Base-by-base conservation (phyloP, 1,140 invertebrate species). In the Hylaeus anthracinus region DNA sequence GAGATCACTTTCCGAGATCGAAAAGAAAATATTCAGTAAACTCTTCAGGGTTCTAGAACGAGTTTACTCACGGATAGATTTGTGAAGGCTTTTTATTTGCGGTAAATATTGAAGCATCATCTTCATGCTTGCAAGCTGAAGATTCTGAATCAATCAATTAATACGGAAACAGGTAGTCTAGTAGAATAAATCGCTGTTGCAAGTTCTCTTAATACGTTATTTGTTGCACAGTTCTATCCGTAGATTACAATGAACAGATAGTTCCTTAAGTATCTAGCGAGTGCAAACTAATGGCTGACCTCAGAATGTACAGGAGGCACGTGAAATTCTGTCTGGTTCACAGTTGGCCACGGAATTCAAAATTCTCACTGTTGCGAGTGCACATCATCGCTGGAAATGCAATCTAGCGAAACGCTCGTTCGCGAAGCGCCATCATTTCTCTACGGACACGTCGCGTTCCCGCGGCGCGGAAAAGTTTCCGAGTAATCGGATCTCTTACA, bases 371-470 rank as follows among this genome's bases (percentile, higher is more conserved):
- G 6, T 5, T 4, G 55, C 55, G 39, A 41, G 55, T 67, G 26
- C 71, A 48, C 65, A 64, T 84, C 83, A 73, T 82, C 45, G 43
- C 3, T 48, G 72, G 77, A 81, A 83, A 88, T 77, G 55, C 71
- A 76, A 85, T 88, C 83, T 74, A 65, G 75, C 82, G 60, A 81
- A 85, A 73, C 82, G 79, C 69, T 79, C 81, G 79, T 72, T 79
- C 81, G 81, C 71, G 60, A 83, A 81, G 80, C 71, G 71, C 41
- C 53, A n/a, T 53, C 71, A 72, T 77, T 76, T 39, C 53, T 37
- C 58, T 5, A 26, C 58, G 26, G 26, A 4, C 55, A 15, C 58
- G 26, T 60, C 58, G 15, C 15, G 58, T 5, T 26, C 8, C n/a
- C 8, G n/a, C 55, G n/a, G 3, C 5, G 1, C 14, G 14, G 3